phyloP scores from a whole-genome alignment of 2,888 invertebrate genomes.

The Zaprionus bogoriensis region DNA sequence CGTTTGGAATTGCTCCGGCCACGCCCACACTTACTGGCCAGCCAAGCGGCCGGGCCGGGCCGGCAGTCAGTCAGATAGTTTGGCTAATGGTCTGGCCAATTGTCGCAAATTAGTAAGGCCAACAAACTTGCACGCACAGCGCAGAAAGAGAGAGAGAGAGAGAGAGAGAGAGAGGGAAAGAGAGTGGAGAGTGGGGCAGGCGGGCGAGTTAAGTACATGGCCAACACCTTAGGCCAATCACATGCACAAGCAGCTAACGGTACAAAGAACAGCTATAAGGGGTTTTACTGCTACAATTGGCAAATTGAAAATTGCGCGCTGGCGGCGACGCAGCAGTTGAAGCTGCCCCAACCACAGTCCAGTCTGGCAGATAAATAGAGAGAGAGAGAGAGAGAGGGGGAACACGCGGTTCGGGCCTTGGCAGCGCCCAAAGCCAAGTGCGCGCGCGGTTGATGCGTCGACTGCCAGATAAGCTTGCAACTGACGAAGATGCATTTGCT shows the following conservation, averaged over 20 bases:
- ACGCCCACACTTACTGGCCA: conserved; percentile 54
- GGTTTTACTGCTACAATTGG: conserved; percentile 77
- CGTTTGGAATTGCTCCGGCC: conserved; percentile 33
- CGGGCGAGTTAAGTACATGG: conserved; percentile 35
- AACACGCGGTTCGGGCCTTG: conserved; percentile 34
- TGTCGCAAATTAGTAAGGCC: conserved; percentile 73
- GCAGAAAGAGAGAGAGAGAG: conserved; percentile 14
- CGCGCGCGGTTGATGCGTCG: conserved; percentile 54
- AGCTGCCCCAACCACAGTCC: too few species aligned
- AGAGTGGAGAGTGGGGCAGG: conserved; percentile 1
- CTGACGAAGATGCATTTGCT: conserved; percentile 22
- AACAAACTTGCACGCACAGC: conserved; percentile 31
- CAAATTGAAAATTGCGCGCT: conserved; percentile 76
- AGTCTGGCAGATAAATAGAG: too few species aligned
- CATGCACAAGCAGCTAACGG: conserved; percentile 67
- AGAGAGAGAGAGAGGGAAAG: conserved; percentile 1
- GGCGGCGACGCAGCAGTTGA: conserved; percentile 25
- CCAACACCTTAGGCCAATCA: conserved; percentile 73
- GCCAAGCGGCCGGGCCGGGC: conserved; percentile 17
- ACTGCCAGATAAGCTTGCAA: conserved; percentile 70
- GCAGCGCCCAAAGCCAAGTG: conserved; percentile 56
- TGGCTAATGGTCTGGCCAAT: conserved; percentile 67
- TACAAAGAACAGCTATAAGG: conserved; percentile 66
- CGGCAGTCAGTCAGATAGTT: conserved; percentile 20
- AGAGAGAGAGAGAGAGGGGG: too few species aligned